Evolutionary conservation across 2,888 invertebrate species (phyloP).

Genomic region (Caenorhabditis wallacei): DNA sequence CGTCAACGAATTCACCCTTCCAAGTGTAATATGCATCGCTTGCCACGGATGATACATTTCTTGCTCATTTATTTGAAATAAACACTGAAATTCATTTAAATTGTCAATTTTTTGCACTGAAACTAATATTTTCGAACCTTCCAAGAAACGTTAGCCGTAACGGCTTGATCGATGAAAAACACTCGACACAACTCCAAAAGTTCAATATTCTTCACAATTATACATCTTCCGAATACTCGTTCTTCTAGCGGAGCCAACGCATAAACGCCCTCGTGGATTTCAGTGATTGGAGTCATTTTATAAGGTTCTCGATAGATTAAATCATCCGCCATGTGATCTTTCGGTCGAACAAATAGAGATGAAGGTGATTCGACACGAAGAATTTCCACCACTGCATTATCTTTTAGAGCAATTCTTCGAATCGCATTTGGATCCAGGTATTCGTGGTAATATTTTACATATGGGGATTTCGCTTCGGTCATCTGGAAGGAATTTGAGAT

Average conservation of each 20-base stretch:
- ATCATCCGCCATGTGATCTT: slow-evolving; percentile 64
- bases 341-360: slow-evolving; percentile 66
- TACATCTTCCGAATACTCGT: slow-evolving; percentile 57
- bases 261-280: slow-evolving; percentile 35
- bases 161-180: slow-evolving; percentile 45
- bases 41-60: slow-evolving; percentile 54
- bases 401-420: slow-evolving; percentile 34
- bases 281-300: slow-evolving; percentile 1
- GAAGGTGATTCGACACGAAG: slow-evolving; percentile 49
- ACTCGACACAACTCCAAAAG: not conserved
- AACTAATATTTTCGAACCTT: not conserved
- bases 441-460: slow-evolving; percentile 6
- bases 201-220: slow-evolving; percentile 56
- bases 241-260: slow-evolving; percentile 67
- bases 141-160: slow-evolving; percentile 26
- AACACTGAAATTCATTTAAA: slow-evolving; percentile 30
- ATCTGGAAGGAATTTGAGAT: not conserved
- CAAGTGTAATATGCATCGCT: slow-evolving; percentile 52
- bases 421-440: not conserved
- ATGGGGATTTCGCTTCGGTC: not conserved
- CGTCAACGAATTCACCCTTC: slow-evolving; percentile 19
- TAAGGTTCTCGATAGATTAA: slow-evolving; percentile 65
- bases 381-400: slow-evolving; percentile 44
- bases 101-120: not conserved
- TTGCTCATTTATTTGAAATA: slow-evolving; percentile 37